Evolutionary conservation across 2,113 vertebrate genomes (phyloP).

Genomic region (Ascaphus truei): DNA sequence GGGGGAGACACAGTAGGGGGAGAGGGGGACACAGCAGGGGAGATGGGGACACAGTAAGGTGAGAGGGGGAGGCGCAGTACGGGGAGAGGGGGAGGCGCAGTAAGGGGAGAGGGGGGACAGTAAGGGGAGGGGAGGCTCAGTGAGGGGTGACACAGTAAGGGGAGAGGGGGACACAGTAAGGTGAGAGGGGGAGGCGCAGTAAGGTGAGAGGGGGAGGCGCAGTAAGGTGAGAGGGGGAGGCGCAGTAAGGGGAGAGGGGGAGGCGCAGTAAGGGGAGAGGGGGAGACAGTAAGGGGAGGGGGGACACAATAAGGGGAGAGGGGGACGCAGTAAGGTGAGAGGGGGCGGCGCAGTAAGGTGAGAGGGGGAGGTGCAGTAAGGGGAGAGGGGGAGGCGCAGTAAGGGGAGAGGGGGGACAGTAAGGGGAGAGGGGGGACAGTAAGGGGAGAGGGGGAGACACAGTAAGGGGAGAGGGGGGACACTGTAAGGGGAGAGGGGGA

Average conservation of each 20-base stretch:
- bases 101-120: not conserved
- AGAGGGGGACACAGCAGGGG: not conserved
- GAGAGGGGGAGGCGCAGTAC: not conserved
- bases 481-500: no score
- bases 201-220: not conserved
- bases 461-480: not conserved
- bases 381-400: not conserved
- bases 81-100: not conserved
- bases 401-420: not conserved
- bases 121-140: not conserved
- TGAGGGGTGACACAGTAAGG: no score
- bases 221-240: not conserved
- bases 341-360: no score
- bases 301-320: not conserved
- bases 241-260: slow-evolving; percentile 15
- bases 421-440: not conserved
- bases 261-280: not conserved
- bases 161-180: no score
- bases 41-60: no score
- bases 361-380: not conserved
- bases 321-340: not conserved
- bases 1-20: not conserved
- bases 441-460: not conserved
- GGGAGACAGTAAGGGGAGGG: not conserved
- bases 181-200: no score